Percentiles rank a stretch among this genome's conserved stretches.
phyloP scores from a whole-genome alignment of 2,113 vertebrate species.

The Anarhynchus alexandrinus region DNA sequence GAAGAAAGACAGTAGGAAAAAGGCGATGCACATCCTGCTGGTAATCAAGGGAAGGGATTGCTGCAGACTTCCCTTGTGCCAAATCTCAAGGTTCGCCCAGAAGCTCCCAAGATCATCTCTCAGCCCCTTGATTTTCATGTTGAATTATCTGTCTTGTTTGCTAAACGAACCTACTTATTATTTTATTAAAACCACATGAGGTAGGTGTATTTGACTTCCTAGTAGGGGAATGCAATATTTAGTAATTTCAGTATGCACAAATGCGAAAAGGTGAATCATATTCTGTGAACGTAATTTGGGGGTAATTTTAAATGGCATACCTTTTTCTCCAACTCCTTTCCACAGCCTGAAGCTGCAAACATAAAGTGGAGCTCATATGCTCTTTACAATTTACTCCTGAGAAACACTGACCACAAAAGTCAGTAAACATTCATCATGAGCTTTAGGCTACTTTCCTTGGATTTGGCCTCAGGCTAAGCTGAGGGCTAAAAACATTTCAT shows the following conservation, averaged over 20 bases:
- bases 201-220: constrained; percentile 54
- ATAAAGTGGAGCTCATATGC: constrained; percentile 61
- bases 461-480: constrained; percentile 78
- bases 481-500: constrained; percentile 72
- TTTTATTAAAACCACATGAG: constrained; percentile 72
- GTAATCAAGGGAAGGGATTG: constrained; percentile 26
- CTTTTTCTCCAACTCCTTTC: constrained; percentile 33
- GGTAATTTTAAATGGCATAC: constrained; percentile 45
- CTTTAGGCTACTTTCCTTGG: constrained; percentile 74
- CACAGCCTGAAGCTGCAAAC: constrained; percentile 69
- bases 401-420: constrained; percentile 72
- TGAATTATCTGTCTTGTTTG: constrained; percentile 63
- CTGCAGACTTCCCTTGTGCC: not conserved
- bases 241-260: constrained; percentile 39
- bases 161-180: constrained; percentile 67
- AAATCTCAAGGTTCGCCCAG: constrained; percentile 42
- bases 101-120: constrained; percentile 65
- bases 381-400: constrained; percentile 70
- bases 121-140: constrained; percentile 63
- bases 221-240: constrained; percentile 64
- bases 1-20: constrained; percentile 69
- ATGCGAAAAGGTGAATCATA: constrained; percentile 41
- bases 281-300: constrained; percentile 54
- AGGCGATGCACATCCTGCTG: constrained; percentile 43
- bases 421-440: constrained; percentile 74